phyloP scores from a whole-genome alignment of 2,888 invertebrate species.

The Drosophila cognata region DNA sequence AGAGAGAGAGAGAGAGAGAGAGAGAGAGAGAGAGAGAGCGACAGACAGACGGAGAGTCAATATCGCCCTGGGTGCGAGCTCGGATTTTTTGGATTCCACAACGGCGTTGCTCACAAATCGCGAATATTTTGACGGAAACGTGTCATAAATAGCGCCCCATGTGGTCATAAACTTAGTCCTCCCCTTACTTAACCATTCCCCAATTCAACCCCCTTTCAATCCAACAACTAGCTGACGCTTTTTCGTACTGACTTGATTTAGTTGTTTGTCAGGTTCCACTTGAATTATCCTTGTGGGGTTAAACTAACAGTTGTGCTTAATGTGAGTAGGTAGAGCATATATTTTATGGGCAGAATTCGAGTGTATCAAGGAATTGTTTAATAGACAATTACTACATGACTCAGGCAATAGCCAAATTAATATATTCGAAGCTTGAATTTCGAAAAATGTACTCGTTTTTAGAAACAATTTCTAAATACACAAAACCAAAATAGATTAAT shows the following conservation, averaged over 20 bases:
- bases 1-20: slow-evolving; percentile 2
- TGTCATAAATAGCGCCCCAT: slow-evolving; percentile 84
- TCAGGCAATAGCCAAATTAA: no score
- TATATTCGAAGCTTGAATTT: no score
- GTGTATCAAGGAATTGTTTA: not conserved
- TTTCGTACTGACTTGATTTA: slow-evolving; percentile 32
- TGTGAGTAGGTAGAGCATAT: not conserved
- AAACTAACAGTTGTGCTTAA: not conserved
- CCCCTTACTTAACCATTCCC: not conserved
- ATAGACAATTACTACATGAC: no score
- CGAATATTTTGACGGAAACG: slow-evolving; percentile 83
- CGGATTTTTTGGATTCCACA: slow-evolving; percentile 28
- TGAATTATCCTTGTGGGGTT: slow-evolving; percentile 9
- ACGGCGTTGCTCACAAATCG: slow-evolving; percentile 52
- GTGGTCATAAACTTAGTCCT: slow-evolving; percentile 71
- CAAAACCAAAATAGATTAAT: no score
- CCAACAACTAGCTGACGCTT: slow-evolving; percentile 5
- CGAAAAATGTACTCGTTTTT: no score
- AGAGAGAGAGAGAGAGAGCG: slow-evolving; percentile 3
- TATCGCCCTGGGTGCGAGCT: slow-evolving; percentile 19
- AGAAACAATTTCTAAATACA: no score
- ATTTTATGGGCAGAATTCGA: not conserved
- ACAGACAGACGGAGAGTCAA: slow-evolving; percentile 10
- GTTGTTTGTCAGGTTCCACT: slow-evolving; percentile 23
- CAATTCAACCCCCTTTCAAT: not conserved